phyloP scores from a whole-genome alignment of 1,140 invertebrate genomes.

The Musca vetustissima region DNA sequence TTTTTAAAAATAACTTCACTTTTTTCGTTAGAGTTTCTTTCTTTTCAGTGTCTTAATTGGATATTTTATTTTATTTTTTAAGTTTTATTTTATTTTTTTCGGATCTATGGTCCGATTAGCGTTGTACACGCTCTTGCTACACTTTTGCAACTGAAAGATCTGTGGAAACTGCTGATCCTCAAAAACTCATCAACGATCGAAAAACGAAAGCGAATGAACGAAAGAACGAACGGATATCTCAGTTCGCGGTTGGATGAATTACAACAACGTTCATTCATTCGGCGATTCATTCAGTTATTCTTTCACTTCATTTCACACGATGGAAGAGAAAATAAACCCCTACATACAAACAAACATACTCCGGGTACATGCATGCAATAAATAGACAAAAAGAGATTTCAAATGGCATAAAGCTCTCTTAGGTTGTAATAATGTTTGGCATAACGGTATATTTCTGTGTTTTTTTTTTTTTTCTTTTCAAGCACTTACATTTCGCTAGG shows the following conservation, averaged over 20 bases:
- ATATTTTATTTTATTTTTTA: not conserved
- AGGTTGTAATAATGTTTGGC: not conserved
- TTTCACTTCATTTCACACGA: too few relatives aligned
- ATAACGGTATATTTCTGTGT: constrained; percentile 14
- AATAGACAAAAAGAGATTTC: too few relatives aligned
- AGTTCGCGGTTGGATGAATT: too few relatives aligned
- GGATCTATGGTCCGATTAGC: constrained; percentile 20
- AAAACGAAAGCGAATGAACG: not conserved
- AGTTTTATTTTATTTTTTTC: too few relatives aligned
- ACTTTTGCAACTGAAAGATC: constrained; percentile 28
- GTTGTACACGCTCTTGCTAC: constrained; percentile 24
- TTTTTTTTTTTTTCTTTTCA: too few relatives aligned
- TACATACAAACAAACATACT: too few relatives aligned
- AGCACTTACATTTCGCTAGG: not conserved
- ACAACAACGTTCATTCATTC: too few relatives aligned
- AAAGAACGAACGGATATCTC: not conserved
- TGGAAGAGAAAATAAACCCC: too few relatives aligned
- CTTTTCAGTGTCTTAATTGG: not conserved
- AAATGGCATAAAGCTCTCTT: constrained; percentile 10
- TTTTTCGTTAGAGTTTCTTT: not conserved
- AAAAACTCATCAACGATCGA: constrained; percentile 1
- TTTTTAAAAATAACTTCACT: constrained; percentile 31
- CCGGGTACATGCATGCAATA: too few relatives aligned
- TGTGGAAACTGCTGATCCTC: constrained; percentile 8
- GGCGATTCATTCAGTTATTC: too few relatives aligned